phyloP scores from a whole-genome alignment of 1,140 invertebrate genomes.

The Aphidius gifuensis region DNA sequence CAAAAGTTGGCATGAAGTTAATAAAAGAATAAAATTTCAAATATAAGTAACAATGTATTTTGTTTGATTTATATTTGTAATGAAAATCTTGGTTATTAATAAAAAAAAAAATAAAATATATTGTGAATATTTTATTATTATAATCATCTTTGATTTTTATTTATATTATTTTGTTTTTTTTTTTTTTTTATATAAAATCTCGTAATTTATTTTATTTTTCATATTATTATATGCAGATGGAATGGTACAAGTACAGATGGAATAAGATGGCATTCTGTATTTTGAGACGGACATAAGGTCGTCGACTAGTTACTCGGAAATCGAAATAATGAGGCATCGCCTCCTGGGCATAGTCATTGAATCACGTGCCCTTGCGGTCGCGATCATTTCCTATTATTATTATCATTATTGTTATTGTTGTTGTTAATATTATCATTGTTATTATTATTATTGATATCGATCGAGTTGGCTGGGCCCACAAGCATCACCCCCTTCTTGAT shows the following conservation, averaged over 20 bases:
- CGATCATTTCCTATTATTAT: slow-evolving; percentile 51
- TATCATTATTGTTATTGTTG: slow-evolving; percentile 30
- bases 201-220: no score
- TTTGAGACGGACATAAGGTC: slow-evolving; percentile 22
- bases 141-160: not conserved
- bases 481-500: slow-evolving; percentile 18
- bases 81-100: not conserved
- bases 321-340: slow-evolving; percentile 51
- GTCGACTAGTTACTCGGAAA: slow-evolving; percentile 45
- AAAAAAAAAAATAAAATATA: slow-evolving; percentile 17
- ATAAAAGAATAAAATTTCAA: slow-evolving; percentile 8
- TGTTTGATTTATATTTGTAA: not conserved
- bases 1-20: slow-evolving; percentile 2
- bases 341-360: slow-evolving; percentile 49
- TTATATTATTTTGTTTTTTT: not conserved
- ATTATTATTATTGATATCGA: slow-evolving; percentile 48
- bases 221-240: no score
- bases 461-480: slow-evolving; percentile 27
- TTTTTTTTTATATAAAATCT: not conserved
- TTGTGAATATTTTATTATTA: no score
- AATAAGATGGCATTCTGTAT: slow-evolving; percentile 20
- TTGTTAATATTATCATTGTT: slow-evolving; percentile 22
- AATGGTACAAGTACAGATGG: slow-evolving; percentile 11
- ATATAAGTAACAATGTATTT: slow-evolving; percentile 9
- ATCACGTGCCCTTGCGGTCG: slow-evolving; percentile 51